Evolutionary conservation across 2,797 vertebrate species (phyloP).

Genomic region (Notolepis coatsorum): DNA sequence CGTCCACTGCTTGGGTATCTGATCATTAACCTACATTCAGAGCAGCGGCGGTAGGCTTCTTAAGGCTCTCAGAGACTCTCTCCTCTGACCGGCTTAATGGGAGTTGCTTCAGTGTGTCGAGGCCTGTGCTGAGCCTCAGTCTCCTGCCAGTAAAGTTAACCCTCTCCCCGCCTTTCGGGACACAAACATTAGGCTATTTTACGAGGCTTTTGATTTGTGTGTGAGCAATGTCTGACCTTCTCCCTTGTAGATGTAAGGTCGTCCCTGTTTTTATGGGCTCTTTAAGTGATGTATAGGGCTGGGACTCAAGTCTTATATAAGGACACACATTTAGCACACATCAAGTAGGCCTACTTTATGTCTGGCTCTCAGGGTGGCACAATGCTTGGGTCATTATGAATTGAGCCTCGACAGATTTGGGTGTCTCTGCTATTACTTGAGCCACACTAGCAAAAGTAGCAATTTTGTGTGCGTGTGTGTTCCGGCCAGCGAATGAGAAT

Average conservation of each 20-base stretch:
- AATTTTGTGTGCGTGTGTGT: neutral
- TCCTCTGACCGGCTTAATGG: slow-evolving; percentile 40
- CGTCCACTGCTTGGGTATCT: slow-evolving; percentile 66
- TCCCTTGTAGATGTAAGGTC: slow-evolving; percentile 41
- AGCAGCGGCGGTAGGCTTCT: slow-evolving; percentile 61
- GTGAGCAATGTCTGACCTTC: slow-evolving; percentile 13
- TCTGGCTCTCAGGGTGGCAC: slow-evolving; percentile 30
- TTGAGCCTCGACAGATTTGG: slow-evolving; percentile 26
- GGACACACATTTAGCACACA: slow-evolving; percentile 46
- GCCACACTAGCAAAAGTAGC: slow-evolving; percentile 9
- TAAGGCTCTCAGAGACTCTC: slow-evolving; percentile 51
- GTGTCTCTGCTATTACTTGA: slow-evolving; percentile 14
- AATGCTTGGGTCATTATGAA: slow-evolving; percentile 47
- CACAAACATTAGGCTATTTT: slow-evolving; percentile 50
- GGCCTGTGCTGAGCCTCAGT: slow-evolving; percentile 21
- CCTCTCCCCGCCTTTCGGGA: slow-evolving; percentile 25
- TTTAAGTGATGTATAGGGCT: slow-evolving; percentile 52
- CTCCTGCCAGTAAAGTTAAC: slow-evolving; percentile 54
- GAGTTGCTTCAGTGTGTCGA: slow-evolving; percentile 33
- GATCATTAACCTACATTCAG: slow-evolving; percentile 83
- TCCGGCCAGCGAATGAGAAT: neutral
- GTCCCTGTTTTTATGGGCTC: slow-evolving; percentile 49
- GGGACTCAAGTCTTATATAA: slow-evolving; percentile 49
- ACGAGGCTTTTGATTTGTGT: slow-evolving; percentile 52
- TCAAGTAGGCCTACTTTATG: slow-evolving; percentile 36